phyloP scores from a whole-genome alignment of 2,113 vertebrate species.

The Coracopsis vasa region DNA sequence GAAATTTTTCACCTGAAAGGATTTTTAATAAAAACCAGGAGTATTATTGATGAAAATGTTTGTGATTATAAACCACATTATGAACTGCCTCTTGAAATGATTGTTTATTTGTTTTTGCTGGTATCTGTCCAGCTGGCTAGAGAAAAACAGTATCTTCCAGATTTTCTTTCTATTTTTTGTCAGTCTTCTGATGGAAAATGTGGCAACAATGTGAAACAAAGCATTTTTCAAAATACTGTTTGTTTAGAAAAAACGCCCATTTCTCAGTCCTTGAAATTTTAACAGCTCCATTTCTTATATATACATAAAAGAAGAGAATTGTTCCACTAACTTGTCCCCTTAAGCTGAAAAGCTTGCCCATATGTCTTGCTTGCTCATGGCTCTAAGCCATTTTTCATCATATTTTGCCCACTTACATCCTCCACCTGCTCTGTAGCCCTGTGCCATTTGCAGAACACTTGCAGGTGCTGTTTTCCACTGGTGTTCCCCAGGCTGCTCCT shows the following conservation, averaged over 20 bases:
- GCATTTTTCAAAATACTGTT: not conserved
- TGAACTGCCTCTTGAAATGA: not conserved
- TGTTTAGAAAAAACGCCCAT: not conserved
- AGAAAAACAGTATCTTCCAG: constrained; percentile 2
- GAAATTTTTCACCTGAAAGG: not conserved
- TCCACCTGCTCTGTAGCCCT: not conserved
- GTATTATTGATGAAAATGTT: not conserved
- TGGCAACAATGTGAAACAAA: not conserved
- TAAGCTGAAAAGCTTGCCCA: not conserved
- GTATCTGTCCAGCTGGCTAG: not conserved
- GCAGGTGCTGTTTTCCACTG: constrained; percentile 14
- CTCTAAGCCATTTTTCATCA: not conserved
- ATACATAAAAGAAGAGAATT: not conserved
- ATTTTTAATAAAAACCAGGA: not conserved
- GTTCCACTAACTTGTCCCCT: not conserved
- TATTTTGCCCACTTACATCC: not conserved
- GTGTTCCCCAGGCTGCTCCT: not conserved
- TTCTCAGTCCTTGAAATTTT: not conserved
- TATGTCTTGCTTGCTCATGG: not conserved
- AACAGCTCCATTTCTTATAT: not conserved
- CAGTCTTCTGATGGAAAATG: not conserved
- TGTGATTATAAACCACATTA: not conserved
- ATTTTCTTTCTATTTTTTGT: not conserved
- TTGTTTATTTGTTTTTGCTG: constrained; percentile 11
- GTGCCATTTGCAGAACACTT: not conserved